Evolutionary conservation across 2,888 invertebrate genomes (phyloP).

Genomic region (Griposia aprilina): DNA sequence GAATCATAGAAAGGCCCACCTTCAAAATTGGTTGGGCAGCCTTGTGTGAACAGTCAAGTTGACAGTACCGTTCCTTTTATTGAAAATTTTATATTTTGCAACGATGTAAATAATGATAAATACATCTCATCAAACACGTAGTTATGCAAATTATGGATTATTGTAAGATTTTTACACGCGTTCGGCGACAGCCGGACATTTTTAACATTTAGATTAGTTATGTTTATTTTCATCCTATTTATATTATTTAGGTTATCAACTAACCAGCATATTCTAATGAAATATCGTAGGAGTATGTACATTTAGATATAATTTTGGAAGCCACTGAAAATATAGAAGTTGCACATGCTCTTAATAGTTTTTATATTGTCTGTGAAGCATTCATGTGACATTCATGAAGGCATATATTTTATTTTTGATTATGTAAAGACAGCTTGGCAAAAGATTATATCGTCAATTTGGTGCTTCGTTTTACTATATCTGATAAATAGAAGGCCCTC

Average conservation of each 20-base stretch:
- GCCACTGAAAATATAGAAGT: slow-evolving; percentile 64
- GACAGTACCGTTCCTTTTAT: slow-evolving; percentile 69
- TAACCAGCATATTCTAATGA: slow-evolving; percentile 81
- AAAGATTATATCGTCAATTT: slow-evolving; percentile 86
- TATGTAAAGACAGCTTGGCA: slow-evolving; percentile 87
- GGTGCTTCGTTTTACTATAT: slow-evolving; percentile 88
- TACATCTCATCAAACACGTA: slow-evolving; percentile 63
- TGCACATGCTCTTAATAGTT: slow-evolving; percentile 68
- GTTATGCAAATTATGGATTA: slow-evolving; percentile 60
- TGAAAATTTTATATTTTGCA: slow-evolving; percentile 76
- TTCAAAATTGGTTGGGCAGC: too few species aligned
- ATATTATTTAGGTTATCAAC: slow-evolving; percentile 78
- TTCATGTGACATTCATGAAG: slow-evolving; percentile 67
- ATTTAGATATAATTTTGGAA: slow-evolving; percentile 70
- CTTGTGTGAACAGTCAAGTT: slow-evolving; percentile 49
- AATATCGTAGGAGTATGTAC: slow-evolving; percentile 71
- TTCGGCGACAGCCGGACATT: slow-evolving; percentile 68
- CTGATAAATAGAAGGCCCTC: slow-evolving; percentile 89
- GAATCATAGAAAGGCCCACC: too few species aligned
- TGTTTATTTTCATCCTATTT: slow-evolving; percentile 82
- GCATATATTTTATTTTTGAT: slow-evolving; percentile 77
- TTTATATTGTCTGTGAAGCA: slow-evolving; percentile 62
- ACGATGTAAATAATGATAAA: slow-evolving; percentile 77
- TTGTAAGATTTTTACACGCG: slow-evolving; percentile 61
- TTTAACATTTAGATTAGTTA: slow-evolving; percentile 79